Evolutionary conservation across 2,888 invertebrate species (phyloP), one percentile per base, ranked within the genome.

Genomic region (Tetragonisca angustula): DNA sequence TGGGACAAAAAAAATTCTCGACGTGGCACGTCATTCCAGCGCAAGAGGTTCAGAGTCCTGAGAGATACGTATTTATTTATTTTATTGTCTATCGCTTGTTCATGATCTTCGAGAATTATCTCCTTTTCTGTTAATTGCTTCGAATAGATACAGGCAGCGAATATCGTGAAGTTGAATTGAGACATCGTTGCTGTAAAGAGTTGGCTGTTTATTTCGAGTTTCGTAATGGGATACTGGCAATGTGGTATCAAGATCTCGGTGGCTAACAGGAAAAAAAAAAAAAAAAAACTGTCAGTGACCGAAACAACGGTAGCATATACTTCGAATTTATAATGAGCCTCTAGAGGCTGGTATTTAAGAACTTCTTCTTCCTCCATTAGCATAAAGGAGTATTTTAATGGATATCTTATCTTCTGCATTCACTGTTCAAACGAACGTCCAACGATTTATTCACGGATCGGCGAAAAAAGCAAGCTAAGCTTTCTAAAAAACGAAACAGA

Each of bases 281-380:
- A 54, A 74, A 32, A 36, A 43, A 43, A 43, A 43, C 43, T 65
- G 43, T 65, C 21, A 19, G 21, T 4, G 65, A 43, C 56, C 15
- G 64, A 4, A 27, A n/a, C 64, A 64, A 52, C 73, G 56, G 74
- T 67, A 56, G 74, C 65, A 19, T 65, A 65, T 36, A 21, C 65
- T 21, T 43, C 24, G 74, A 67, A 75, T 75, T 36, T 75, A 65
- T 75, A 65, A 75, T 52, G 36, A 64, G 52, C 9, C 19, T 24
- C 36, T 9, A 15, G 64, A 32, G 52, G 36, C 64, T 64, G 74
- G 71, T 72, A 72, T 74, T 52, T 52, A n/a, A 24, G 24, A 64
- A 36, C 54, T 19, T 15, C 50, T 32, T 17, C 27, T 4, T n/a
- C 32, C 17, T 32, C 5, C 52, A 74, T 52, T 62, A 64, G 62